Evolutionary conservation across 2,797 vertebrate genomes (phyloP).

Genomic region (Pampus argenteus): DNA sequence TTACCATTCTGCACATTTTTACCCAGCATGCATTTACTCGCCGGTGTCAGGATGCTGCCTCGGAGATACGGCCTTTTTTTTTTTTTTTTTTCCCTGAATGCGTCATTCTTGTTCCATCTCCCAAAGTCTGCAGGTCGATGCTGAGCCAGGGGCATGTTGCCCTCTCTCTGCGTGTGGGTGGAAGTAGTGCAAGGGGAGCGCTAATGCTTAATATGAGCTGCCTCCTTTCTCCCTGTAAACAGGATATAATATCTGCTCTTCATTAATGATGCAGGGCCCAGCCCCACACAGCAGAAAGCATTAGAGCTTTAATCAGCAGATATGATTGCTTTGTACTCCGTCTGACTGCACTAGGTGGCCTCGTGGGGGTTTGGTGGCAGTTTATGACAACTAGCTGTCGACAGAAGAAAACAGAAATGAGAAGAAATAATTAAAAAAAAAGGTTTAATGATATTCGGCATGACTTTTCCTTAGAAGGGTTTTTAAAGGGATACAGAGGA

Average conservation of each 20-base stretch:
- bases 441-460: conserved; percentile 79
- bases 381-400: conserved; percentile 81
- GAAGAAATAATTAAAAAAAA: conserved; percentile 75
- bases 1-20: conserved; percentile 25
- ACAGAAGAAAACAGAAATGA: conserved; percentile 71
- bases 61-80: conserved; percentile 27
- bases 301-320: conserved; percentile 91
- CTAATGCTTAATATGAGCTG: conserved; percentile 74
- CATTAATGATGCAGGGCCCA: conserved; percentile 85
- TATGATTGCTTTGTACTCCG: conserved; percentile 88
- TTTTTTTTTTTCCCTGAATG: too few relatives aligned
- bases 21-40: conserved; percentile 18
- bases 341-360: conserved; percentile 80
- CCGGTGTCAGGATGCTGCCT: conserved; percentile 40
- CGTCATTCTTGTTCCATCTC: conserved; percentile 36
- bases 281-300: conserved; percentile 82
- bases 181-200: conserved; percentile 68
- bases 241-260: conserved; percentile 85
- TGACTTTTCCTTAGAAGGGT: conserved; percentile 54
- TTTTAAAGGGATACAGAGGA: conserved; percentile 57
- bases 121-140: conserved; percentile 58
- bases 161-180: conserved; percentile 64
- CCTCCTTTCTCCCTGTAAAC: conserved; percentile 79
- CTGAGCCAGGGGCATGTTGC: conserved; percentile 62
- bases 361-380: conserved; percentile 72